These are phyloP conservation scores for Pitta sordida DNA, from an alignment of 2,113 vertebrate species.

Conservation along the genomic window DNA sequence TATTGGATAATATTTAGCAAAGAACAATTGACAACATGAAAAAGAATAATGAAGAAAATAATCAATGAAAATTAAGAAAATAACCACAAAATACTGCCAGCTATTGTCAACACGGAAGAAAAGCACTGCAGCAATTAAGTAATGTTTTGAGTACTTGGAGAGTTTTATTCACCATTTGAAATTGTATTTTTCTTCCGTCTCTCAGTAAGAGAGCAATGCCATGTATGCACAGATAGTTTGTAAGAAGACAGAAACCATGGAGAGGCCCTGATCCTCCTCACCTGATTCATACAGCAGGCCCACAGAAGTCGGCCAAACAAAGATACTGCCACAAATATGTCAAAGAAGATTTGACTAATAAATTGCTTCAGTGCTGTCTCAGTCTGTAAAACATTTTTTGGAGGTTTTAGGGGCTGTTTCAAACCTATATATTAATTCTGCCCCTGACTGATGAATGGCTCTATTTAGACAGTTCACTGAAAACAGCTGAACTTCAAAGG, in stretches of 20 bases:
- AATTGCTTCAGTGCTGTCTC: not conserved
- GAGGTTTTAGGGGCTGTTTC: not conserved
- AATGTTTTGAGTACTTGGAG: not conserved
- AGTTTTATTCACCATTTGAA: not conserved
- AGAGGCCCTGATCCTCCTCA: not conserved
- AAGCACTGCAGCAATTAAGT: not conserved
- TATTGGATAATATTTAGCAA: slow-evolving; percentile 25
- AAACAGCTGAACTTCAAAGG: slow-evolving; percentile 28
- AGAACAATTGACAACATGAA: not conserved
- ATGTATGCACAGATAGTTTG: not conserved
- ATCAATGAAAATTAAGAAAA: slow-evolving; percentile 41
- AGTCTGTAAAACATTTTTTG: not conserved
- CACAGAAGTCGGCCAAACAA: not conserved
- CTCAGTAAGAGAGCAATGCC: not conserved
- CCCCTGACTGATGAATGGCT: not conserved
- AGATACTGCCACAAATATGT: not conserved
- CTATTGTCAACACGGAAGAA: not conserved
- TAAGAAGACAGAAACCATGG: not conserved
- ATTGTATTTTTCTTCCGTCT: not conserved
- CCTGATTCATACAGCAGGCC: not conserved
- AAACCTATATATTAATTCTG: slow-evolving; percentile 20
- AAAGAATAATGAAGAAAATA: slow-evolving; percentile 11
- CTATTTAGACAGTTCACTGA: slow-evolving; percentile 35
- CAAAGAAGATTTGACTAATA: not conserved
- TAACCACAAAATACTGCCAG: not conserved